Evolutionary conservation across 2,888 invertebrate species (phyloP).

Genomic region (Monoplex corrugatus): DNA sequence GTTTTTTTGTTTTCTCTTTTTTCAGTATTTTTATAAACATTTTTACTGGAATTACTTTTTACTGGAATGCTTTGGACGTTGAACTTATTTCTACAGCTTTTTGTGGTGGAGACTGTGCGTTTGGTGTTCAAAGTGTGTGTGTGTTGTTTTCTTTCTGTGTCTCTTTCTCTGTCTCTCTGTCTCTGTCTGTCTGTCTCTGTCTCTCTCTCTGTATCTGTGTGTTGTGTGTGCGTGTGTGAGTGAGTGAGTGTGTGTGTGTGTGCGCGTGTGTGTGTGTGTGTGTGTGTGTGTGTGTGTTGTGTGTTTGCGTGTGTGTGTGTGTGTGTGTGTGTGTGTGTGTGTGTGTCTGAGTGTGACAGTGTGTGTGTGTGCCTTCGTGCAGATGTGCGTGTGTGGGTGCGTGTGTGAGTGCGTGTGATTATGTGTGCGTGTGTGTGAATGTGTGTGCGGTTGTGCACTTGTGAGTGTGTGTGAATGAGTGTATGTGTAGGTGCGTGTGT

Average conservation of each 20-base stretch:
- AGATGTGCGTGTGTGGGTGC: constrained; percentile 7
- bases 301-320: background rate
- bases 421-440: background rate
- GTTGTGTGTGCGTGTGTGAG: constrained; percentile 20
- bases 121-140: background rate
- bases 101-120: background rate
- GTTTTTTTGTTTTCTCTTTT: no score
- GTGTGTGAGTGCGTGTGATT: background rate
- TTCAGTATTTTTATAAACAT: no score
- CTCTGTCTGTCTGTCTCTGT: constrained; percentile 37
- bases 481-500: background rate
- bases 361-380: background rate
- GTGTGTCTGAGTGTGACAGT: background rate
- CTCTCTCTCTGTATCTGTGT: constrained; percentile 6
- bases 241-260: background rate
- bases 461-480: background rate
- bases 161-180: background rate
- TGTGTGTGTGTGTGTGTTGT: background rate
- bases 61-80: no score
- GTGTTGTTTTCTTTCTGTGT: background rate
- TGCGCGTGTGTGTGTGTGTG: background rate
- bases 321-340: background rate
- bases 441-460: background rate
- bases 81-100: no score
- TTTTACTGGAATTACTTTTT: no score